Percentiles rank a stretch among this genome's conserved stretches.
Evolutionary conservation across 1,140 invertebrate genomes (phyloP).

Genomic region (Orius laevigatus): DNA sequence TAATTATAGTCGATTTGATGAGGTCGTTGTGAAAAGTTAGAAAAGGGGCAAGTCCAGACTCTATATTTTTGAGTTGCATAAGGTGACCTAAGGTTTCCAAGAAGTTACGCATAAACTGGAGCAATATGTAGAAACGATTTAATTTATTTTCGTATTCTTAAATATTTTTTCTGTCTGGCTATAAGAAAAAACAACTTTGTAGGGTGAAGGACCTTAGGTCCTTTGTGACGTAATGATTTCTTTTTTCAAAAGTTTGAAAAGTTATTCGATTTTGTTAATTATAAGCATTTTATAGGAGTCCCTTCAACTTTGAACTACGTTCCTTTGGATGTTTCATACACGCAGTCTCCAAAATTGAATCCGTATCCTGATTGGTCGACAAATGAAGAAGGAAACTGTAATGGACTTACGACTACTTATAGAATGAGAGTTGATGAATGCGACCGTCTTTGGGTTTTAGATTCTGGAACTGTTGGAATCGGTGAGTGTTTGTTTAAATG

Average conservation of each 20-base stretch:
- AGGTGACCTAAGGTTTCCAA: too few relatives aligned
- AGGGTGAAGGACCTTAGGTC: too few relatives aligned
- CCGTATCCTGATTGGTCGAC: conserved; percentile 58
- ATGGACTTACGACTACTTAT: conserved; percentile 58
- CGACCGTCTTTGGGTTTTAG: conserved; percentile 61
- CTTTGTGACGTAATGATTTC: too few relatives aligned
- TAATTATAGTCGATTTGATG: too few relatives aligned
- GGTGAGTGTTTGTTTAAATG: conserved; percentile 25
- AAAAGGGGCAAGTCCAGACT: too few relatives aligned
- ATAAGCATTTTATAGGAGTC: conserved; percentile 43
- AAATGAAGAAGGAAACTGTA: conserved; percentile 57
- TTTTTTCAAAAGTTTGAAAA: background rate
- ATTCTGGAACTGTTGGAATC: conserved; percentile 64
- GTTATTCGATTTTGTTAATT: background rate
- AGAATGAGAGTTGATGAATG: conserved; percentile 55
- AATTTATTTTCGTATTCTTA: too few relatives aligned
- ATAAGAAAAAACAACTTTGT: too few relatives aligned
- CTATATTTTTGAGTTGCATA: too few relatives aligned
- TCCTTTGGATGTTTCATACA: conserved; percentile 33
- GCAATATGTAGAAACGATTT: too few relatives aligned
- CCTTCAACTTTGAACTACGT: conserved; percentile 67
- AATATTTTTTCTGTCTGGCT: too few relatives aligned
- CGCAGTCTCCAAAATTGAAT: conserved; percentile 47
- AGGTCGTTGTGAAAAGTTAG: too few relatives aligned
- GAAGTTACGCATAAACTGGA: too few relatives aligned